phyloP scores from a whole-genome alignment of 1,140 invertebrate species.

The Ladona fulva region DNA sequence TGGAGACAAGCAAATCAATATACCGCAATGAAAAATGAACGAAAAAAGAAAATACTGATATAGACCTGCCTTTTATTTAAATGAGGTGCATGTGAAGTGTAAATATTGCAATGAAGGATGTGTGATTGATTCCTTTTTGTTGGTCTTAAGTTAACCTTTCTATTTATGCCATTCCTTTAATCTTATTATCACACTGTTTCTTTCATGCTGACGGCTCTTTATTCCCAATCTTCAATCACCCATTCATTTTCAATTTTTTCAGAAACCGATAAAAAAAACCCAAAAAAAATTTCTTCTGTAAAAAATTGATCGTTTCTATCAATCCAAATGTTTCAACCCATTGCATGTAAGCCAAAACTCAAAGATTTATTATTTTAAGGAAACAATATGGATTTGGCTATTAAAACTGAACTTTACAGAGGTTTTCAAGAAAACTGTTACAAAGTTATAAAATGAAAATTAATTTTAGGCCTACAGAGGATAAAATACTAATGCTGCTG shows the following conservation, averaged over 20 bases:
- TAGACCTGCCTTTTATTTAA: background rate
- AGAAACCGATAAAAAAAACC: no score
- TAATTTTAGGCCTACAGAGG: no score
- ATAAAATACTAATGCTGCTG: no score
- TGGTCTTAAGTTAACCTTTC: background rate
- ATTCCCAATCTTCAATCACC: background rate
- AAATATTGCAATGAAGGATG: background rate
- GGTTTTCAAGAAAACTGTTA: no score
- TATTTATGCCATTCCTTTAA: background rate
- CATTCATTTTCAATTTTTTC: background rate
- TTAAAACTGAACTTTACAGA: no score
- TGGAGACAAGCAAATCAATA: background rate
- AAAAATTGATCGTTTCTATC: no score
- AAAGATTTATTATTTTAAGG: no score
- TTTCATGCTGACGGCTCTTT: conserved; percentile 4
- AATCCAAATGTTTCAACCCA: no score
- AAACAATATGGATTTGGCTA: no score
- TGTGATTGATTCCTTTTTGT: background rate
- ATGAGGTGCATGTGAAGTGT: background rate
- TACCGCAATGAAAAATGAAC: background rate
- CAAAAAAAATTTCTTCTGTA: no score
- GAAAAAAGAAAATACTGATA: background rate
- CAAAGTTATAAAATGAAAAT: no score
- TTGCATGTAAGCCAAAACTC: no score
- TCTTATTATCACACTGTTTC: background rate